phyloP scores from a whole-genome alignment of 2,888 invertebrate species.

The Sarcophaga carnaria region DNA sequence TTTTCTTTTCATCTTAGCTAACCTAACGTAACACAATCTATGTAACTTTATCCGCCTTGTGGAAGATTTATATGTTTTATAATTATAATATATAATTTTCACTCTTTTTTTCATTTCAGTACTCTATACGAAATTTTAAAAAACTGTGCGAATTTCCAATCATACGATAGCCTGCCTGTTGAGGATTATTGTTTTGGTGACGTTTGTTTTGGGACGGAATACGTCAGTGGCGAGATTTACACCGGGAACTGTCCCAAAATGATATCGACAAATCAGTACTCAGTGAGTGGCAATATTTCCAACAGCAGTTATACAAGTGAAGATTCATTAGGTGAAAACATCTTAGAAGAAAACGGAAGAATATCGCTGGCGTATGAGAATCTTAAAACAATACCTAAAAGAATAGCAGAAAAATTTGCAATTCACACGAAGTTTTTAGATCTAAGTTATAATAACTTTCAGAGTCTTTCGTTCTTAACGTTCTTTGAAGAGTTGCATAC shows the following conservation, averaged over 20 bases:
- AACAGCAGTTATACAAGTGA: constrained; percentile 75
- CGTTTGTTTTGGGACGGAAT: constrained; percentile 69
- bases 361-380: constrained; percentile 88
- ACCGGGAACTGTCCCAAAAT: constrained; percentile 74
- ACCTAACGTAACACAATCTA: too few species aligned
- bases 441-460: constrained; percentile 88
- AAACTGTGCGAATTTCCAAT: constrained; percentile 77
- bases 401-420: constrained; percentile 85
- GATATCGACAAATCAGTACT: constrained; percentile 75
- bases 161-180: constrained; percentile 74
- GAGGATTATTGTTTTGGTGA: constrained; percentile 75
- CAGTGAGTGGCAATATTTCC: constrained; percentile 73
- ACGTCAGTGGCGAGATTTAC: constrained; percentile 61
- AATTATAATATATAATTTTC: background rate
- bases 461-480: constrained; percentile 88
- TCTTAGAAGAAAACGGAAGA: constrained; percentile 83
- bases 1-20: too few species aligned
- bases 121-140: constrained; percentile 75
- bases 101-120: constrained; percentile 59
- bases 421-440: constrained; percentile 86
- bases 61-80: too few species aligned
- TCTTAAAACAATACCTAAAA: constrained; percentile 85
- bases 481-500: constrained; percentile 89
- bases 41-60: too few species aligned
- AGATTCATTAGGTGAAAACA: constrained; percentile 77